Evolutionary conservation across 1,140 invertebrate genomes (phyloP), one percentile per base, ranked within the genome.

Genomic region (Drosophila littoralis): DNA sequence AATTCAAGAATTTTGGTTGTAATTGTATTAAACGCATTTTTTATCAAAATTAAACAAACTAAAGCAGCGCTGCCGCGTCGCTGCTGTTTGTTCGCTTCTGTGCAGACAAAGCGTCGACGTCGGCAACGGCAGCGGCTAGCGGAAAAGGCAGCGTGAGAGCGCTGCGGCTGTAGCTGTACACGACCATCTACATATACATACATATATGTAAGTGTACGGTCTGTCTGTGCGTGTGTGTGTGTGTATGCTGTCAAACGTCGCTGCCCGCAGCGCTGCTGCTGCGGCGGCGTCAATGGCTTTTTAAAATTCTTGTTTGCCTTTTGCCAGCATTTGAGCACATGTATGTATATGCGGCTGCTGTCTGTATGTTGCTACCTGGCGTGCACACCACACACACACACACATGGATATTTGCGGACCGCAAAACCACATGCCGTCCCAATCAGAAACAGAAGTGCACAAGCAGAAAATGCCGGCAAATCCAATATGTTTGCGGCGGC

Each of bases 241-340:
- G 22, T 74, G 48, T 28, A 13, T 61, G 65, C 58, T 73, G 70
- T 22, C 45, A 48, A 28, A 48, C 46, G 57, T 17, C 40, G 36
- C 40, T 54, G 36, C 42, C 59, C 17, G 51, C 38, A 48, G 45
- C 54, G 70, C 63, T 73, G 65, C 50, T 69, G 71, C 71, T 69
- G 45, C 59, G 58, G 38, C 63, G 54, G 70, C 72, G 60, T 70
- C 59, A 75, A 60, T 71, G 65, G 40, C 67, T 59, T 75, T 75
- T 75, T 75, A 48, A 42, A 75, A 71, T 64, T 58, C 68, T 75
- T 65, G 60, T 75, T 75, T 75, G 72, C 52, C 59, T 70, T 75
- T 74, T 74, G 65, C 65, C 72, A 75, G 58, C 42, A 61, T 58
- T 51, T 68, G 17, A 52, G 43, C 28, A 45, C 33, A 67, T 59